Percentiles rank a stretch among this genome's conserved stretches.
These are phyloP conservation scores for Cranoglanis bouderius DNA, from an alignment of 2,113 vertebrate genomes.

Conservation along the genomic window DNA sequence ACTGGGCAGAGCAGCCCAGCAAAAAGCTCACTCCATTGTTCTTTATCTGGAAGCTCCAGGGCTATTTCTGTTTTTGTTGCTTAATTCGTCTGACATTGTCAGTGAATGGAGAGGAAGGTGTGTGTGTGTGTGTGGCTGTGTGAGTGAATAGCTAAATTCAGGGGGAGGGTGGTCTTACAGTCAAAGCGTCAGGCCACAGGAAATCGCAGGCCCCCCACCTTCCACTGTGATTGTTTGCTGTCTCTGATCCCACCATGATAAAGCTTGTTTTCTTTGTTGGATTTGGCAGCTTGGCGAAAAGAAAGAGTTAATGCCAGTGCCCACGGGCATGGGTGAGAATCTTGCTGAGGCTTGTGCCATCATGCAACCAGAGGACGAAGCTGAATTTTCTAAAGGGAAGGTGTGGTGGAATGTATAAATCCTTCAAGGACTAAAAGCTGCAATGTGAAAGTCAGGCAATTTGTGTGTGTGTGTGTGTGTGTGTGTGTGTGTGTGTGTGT, in stretches of 20 bases:
- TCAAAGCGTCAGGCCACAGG: slow-evolving; percentile 59
- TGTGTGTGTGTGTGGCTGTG: slow-evolving; percentile 57
- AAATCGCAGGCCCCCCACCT: slow-evolving; percentile 65
- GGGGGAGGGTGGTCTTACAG: slow-evolving; percentile 51
- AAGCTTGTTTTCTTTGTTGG: slow-evolving; percentile 66
- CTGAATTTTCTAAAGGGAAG: slow-evolving; percentile 26
- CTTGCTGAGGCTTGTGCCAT: slow-evolving; percentile 37
- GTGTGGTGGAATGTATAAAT: slow-evolving; percentile 28
- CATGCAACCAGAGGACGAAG: slow-evolving; percentile 22
- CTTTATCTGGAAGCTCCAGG: slow-evolving; percentile 74
- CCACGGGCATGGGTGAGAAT: slow-evolving; percentile 25
- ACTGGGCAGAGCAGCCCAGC: slow-evolving; percentile 64
- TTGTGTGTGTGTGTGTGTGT: neutral
- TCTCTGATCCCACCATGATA: slow-evolving; percentile 66
- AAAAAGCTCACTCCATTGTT: slow-evolving; percentile 74
- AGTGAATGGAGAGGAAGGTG: slow-evolving; percentile 69
- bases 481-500: neutral
- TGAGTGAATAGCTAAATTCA: slow-evolving; percentile 15
- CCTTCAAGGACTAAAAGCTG: slow-evolving; percentile 41
- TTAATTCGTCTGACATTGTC: slow-evolving; percentile 78
- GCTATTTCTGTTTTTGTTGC: slow-evolving; percentile 80
- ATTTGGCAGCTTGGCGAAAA: slow-evolving; percentile 50
- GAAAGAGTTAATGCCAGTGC: slow-evolving; percentile 44
- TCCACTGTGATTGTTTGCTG: slow-evolving; percentile 67
- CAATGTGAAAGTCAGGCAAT: slow-evolving; percentile 31